Evolutionary conservation across 2,888 invertebrate genomes (phyloP), one percentile per base, ranked within the genome.

Genomic region (Octonoba sinensis): DNA sequence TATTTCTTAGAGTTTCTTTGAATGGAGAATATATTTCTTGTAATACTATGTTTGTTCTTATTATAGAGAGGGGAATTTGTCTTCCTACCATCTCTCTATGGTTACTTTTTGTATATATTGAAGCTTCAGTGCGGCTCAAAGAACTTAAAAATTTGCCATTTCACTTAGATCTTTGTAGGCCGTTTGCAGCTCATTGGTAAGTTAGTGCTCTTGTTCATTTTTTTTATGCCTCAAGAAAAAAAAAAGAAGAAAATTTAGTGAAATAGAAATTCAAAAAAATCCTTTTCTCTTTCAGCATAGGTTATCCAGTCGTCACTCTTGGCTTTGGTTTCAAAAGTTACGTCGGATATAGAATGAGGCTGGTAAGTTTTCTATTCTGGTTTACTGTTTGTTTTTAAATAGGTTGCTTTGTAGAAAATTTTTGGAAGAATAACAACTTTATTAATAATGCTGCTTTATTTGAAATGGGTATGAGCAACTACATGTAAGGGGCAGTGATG

Each of bases 281-380:
- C 46, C 3, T 6, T 46, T 60, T 69, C 70, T 70, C 82, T 89
- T 91, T 85, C 89, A 94, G 94, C 89, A 93, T 95, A 89, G 95
- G 95, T 85, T 98, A 96, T 91, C 97, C 97, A 81, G 95, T 95
- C 86, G 96, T 97, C 71, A 96, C 97, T 86, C 91, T 98, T 88
- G 97, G 98, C 86, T 96, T 97, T 90, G 96, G 96, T 87, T 95
- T 97, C 87, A 97, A 97, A 91, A 94, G 95, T 88, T 95, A 95
- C 88, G 92, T 97, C 85, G 94, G 95, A 86, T 95, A 94, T 89
- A 92, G 95, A 90, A 93, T 97, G 91, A 92, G 96, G 88, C 90
- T 92, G 91, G 92, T 92, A 88, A 88, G 89, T 86, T 64, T 13
- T 16, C 27, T 8, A 36, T 64, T 44, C n/a, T n/a, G 0, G 20